Evolutionary conservation across 2,113 vertebrate species (phyloP).

Genomic region (Gallinago paraguaiae): DNA sequence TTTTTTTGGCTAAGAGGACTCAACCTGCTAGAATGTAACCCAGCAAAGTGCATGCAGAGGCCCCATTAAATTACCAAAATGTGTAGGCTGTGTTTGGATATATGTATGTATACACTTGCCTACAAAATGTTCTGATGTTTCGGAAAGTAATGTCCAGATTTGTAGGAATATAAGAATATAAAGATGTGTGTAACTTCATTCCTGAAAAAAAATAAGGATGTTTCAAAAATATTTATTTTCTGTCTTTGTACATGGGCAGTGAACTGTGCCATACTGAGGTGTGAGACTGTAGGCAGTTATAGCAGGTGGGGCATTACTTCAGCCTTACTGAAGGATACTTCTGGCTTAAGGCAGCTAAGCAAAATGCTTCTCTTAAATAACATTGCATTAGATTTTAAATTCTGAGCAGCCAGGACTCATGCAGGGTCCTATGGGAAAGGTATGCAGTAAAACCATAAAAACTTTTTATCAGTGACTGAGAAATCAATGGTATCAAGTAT

Average conservation of each 20-base stretch:
- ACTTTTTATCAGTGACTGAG: neutral
- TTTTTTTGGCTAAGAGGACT: neutral
- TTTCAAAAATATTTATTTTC: neutral
- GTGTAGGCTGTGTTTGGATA: neutral
- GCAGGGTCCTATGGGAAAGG: neutral
- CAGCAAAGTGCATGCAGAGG: neutral
- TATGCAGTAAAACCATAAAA: neutral
- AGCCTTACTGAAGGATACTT: neutral
- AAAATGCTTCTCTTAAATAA: neutral
- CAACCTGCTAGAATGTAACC: neutral
- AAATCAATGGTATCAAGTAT: neutral
- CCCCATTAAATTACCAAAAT: neutral
- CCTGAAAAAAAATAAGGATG: neutral
- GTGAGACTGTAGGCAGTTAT: neutral
- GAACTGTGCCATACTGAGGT: neutral
- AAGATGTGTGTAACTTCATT: neutral
- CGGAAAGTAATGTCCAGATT: neutral
- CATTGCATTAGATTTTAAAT: neutral
- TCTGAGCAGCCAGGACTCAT: neutral
- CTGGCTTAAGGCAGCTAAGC: neutral
- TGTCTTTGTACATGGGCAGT: neutral
- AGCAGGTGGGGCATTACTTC: neutral
- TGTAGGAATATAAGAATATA: neutral
- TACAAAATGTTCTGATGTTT: neutral
- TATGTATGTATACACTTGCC: neutral